These are phyloP conservation scores for Dendropsophus ebraccatus DNA, from an alignment of 2,113 vertebrate genomes.

Conservation along the genomic window DNA sequence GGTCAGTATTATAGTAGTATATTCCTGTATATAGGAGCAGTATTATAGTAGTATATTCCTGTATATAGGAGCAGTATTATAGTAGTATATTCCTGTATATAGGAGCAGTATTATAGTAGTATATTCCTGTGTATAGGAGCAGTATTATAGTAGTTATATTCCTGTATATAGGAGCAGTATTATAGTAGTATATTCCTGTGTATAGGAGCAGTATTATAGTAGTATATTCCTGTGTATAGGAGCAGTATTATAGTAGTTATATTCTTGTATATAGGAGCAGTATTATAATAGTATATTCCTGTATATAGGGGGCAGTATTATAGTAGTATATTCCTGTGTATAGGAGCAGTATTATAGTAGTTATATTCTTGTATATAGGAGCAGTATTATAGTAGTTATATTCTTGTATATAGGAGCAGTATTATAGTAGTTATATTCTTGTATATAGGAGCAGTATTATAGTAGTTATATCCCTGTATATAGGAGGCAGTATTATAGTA, in stretches of 20 bases:
- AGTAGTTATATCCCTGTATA: not conserved
- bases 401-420: too few species aligned
- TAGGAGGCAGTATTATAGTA: not conserved
- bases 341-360: too few species aligned
- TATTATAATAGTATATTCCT: too few species aligned
- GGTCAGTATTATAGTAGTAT: constrained; percentile 13
- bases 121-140: not conserved
- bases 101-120: not conserved
- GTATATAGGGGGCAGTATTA: too few species aligned
- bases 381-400: too few species aligned
- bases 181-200: constrained; percentile 2
- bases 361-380: too few species aligned
- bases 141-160: not conserved
- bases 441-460: not conserved
- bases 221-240: too few species aligned
- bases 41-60: constrained; percentile 15
- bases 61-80: constrained; percentile 5
- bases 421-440: too few species aligned
- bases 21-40: constrained; percentile 1
- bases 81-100: constrained; percentile 14
- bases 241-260: too few species aligned
- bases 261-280: too few species aligned
- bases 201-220: not conserved
- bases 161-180: not conserved
- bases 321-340: too few species aligned